Evolutionary conservation across 2,797 vertebrate species (phyloP), one percentile per base, ranked within the genome.

Genomic region (Hippocampus kuda): DNA sequence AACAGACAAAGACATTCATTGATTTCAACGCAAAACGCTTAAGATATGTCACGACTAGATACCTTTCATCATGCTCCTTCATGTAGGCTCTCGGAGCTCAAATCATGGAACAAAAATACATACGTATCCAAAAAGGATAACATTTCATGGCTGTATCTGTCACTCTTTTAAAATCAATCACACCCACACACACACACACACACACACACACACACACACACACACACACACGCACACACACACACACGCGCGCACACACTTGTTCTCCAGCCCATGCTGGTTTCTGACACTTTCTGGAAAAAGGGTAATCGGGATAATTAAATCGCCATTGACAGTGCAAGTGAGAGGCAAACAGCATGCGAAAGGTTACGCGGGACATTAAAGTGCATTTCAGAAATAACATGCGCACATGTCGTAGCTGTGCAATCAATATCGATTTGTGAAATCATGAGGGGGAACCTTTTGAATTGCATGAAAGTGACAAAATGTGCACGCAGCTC

Each of bases 161-260:
- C 82, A 83, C 79, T 75, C 65, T 66, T 68, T 81, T 69, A 82
- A 87, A 89, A 90, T 89, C 53, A 42, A 89, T 89, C 80, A 16
- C 46, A 10, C 41, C 1, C 64, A 59, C 59, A 9, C 48, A 65
- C 62, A 70, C 49, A 61, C 70, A 68, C 60, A 34, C 34, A 5
- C 34, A 34, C 34, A 30, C 30, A 3, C 30, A 30, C 30, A 30
- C 30, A 3, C 30, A 30, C 30, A 30, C 30, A 30, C 30, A 30
- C 30, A 30, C 30, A 30, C 30, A 30, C 30, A 30, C 30, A 30
- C 30, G 4, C 30, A 30, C 30, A 30, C 30, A 30, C 30, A 30
- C 30, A 30, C 30, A 30, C 30, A 27, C 27, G 2, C 27, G 3
- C 27, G 27, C 27, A 30, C 27, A 68, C 66, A 68, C 68, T 27